phyloP scores from a whole-genome alignment of 2,113 vertebrate genomes.

The Steatornis caripensis region DNA sequence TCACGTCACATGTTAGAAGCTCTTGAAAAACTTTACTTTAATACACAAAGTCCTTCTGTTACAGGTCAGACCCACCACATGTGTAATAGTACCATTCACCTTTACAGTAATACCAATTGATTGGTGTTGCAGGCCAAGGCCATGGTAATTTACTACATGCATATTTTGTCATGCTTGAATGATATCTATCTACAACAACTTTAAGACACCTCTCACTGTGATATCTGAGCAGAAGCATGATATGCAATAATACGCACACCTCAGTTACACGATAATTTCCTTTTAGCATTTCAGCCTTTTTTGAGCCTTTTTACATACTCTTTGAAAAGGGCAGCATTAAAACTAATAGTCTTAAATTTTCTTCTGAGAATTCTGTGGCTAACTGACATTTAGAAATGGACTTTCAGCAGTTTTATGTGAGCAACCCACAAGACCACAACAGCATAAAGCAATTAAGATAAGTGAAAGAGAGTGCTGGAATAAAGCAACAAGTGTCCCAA shows the following conservation, averaged over 20 bases:
- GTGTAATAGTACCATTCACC: background rate
- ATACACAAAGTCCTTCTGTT: background rate
- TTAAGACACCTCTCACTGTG: background rate
- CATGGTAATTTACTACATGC: fast-evolving
- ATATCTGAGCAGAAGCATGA: background rate
- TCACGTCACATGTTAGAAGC: background rate
- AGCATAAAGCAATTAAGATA: background rate
- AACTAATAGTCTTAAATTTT: background rate
- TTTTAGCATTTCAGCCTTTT: background rate
- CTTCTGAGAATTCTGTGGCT: background rate
- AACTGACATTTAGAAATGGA: background rate
- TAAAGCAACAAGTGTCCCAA: background rate
- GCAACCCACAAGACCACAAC: background rate
- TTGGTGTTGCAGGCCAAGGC: background rate
- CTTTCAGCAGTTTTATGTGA: background rate
- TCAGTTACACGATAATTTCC: background rate
- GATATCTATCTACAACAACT: background rate
- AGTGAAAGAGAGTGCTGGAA: background rate
- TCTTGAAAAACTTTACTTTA: background rate
- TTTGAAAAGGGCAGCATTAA: background rate
- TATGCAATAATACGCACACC: background rate
- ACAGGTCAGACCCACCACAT: background rate
- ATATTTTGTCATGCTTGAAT: background rate
- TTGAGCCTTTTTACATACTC: background rate
- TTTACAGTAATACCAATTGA: background rate